Evolutionary conservation across 2,797 vertebrate species (phyloP).

Genomic region (Delichon dasypus): DNA sequence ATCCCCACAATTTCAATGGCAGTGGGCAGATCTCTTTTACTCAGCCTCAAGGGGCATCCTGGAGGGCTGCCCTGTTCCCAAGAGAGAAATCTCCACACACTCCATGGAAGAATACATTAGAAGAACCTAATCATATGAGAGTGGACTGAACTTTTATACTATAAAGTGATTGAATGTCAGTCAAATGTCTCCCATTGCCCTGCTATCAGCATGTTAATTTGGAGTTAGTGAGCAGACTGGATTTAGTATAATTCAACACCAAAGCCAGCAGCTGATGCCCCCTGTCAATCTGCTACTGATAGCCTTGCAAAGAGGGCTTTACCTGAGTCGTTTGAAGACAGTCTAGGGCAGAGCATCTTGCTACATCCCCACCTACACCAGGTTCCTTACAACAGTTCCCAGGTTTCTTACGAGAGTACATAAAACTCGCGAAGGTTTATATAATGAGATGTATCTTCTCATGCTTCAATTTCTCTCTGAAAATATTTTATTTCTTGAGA

Average conservation of each 20-base stretch:
- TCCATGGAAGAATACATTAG: fast-evolving
- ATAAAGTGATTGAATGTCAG: too few species aligned
- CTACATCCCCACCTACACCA: neutral
- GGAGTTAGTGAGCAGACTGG: neutral
- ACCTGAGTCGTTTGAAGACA: fast-evolving
- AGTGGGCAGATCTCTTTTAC: neutral
- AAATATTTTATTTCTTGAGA: neutral
- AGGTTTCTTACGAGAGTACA: neutral
- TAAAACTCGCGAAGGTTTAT: neutral
- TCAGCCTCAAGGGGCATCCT: neutral
- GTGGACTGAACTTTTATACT: neutral
- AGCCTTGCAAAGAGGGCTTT: neutral
- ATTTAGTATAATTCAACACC: neutral
- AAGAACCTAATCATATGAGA: neutral
- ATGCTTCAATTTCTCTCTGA: neutral
- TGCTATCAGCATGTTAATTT: neutral
- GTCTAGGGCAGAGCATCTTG: neutral
- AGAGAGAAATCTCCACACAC: neutral
- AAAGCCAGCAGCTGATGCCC: neutral
- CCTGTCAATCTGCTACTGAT: neutral
- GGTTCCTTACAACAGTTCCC: neutral
- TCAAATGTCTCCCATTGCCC: neutral
- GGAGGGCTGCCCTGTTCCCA: too few species aligned
- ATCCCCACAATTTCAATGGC: neutral
- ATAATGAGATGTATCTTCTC: neutral